Evolutionary conservation across 2,888 invertebrate species (phyloP).

Genomic region (Pherbina coryleti): DNA sequence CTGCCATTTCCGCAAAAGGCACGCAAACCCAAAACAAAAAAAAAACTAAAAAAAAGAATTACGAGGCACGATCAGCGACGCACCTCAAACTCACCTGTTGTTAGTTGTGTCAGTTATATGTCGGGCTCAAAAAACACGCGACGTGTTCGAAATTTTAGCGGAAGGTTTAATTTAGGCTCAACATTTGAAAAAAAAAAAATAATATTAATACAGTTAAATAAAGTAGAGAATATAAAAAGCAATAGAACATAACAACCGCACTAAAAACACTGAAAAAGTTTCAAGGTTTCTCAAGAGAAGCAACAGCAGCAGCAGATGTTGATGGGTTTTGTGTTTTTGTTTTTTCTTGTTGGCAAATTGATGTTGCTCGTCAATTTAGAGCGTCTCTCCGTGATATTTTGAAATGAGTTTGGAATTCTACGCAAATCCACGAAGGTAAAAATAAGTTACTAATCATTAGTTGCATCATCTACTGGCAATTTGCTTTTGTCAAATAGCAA

Average conservation of each 20-base stretch:
- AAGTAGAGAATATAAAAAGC: not conserved
- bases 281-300: too few relatives aligned
- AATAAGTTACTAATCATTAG: not conserved
- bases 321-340: not conserved
- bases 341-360: too few relatives aligned
- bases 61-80: not conserved
- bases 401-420: conserved; percentile 52
- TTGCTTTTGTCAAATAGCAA: not conserved
- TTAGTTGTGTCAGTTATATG: not conserved
- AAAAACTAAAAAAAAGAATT: not conserved
- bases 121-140: conserved; percentile 13
- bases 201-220: not conserved
- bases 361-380: not conserved
- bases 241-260: too few relatives aligned
- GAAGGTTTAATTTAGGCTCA: not conserved
- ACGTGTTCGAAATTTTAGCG: not conserved
- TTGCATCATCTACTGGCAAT: not conserved
- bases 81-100: conserved; percentile 13
- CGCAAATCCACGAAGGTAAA: conserved; percentile 51
- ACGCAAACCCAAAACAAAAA: not conserved
- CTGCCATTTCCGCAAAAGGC: too few relatives aligned
- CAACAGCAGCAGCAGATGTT: too few relatives aligned
- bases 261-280: too few relatives aligned
- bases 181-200: not conserved
- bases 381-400: conserved; percentile 21